phyloP scores from a whole-genome alignment of 2,797 vertebrate genomes.

The Erethizon dorsatum region DNA sequence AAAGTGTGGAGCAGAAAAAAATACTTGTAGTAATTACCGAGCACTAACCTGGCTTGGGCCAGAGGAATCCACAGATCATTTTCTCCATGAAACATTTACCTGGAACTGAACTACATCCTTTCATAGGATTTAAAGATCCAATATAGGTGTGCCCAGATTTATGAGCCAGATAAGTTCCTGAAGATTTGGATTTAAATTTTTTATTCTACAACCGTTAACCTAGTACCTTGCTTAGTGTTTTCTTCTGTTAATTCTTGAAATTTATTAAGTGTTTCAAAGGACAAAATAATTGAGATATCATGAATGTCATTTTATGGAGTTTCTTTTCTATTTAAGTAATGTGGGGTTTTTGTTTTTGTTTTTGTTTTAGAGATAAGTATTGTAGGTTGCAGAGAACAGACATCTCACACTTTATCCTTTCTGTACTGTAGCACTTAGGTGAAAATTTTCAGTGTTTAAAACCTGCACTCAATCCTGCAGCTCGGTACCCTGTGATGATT shows the following conservation, averaged over 20 bases:
- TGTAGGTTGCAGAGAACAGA: not conserved
- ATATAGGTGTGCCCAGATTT: not conserved
- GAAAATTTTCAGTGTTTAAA: not conserved
- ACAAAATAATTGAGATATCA: not conserved
- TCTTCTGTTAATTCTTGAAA: not conserved
- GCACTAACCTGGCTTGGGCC: not conserved
- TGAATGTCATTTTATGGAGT: not conserved
- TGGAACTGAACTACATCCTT: not conserved
- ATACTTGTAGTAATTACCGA: not conserved
- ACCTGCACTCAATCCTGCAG: not conserved
- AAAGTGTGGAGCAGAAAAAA: not conserved
- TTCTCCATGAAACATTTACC: conserved; percentile 26
- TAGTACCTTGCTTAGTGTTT: not conserved
- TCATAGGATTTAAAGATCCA: not conserved
- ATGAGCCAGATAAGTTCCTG: not conserved
- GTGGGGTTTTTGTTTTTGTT: not conserved
- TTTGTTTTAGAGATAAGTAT: not conserved
- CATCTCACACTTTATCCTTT: not conserved
- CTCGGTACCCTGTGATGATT: not conserved
- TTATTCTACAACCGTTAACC: not conserved
- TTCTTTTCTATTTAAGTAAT: not conserved
- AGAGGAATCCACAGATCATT: not conserved
- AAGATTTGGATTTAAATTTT: not conserved
- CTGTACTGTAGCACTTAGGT: not conserved
- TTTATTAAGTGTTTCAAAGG: conserved; percentile 5